Evolutionary conservation across 1,140 invertebrate genomes (phyloP).

Genomic region (Gryllus bimaculatus): DNA sequence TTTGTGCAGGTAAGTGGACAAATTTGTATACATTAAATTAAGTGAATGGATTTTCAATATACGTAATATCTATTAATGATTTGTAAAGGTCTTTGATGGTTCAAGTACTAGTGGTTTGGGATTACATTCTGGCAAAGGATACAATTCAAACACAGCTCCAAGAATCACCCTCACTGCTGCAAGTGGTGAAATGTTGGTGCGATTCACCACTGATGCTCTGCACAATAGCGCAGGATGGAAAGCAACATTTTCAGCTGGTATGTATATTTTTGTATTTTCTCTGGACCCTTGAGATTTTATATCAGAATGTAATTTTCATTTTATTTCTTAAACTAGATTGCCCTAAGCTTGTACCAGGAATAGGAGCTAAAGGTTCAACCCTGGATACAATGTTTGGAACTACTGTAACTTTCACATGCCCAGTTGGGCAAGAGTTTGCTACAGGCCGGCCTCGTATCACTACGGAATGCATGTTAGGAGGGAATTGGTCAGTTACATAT

Average conservation of each 20-base stretch:
- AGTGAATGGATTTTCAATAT: not conserved
- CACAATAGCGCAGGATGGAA: slow-evolving; percentile 77
- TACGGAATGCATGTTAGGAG: slow-evolving; percentile 78
- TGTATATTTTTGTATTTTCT: not conserved
- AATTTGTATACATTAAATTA: not conserved
- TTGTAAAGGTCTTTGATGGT: slow-evolving; percentile 69
- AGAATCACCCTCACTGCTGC: slow-evolving; percentile 85
- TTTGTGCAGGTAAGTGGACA: slow-evolving; percentile 55
- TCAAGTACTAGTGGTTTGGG: slow-evolving; percentile 70
- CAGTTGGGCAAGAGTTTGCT: slow-evolving; percentile 87
- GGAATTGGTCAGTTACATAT: slow-evolving; percentile 85
- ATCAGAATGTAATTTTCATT: not conserved
- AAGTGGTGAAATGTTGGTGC: slow-evolving; percentile 81
- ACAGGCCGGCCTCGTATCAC: slow-evolving; percentile 76
- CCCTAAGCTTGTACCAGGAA: slow-evolving; percentile 69
- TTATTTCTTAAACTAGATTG: slow-evolving; percentile 55
- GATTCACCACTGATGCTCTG: slow-evolving; percentile 80
- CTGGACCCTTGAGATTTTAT: not conserved
- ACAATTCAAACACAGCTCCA: slow-evolving; percentile 66
- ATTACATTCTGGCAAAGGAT: slow-evolving; percentile 81
- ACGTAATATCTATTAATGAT: not conserved
- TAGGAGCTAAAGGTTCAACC: slow-evolving; percentile 78
- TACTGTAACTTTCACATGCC: slow-evolving; percentile 80
- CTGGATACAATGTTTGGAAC: slow-evolving; percentile 89
- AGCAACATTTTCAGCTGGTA: slow-evolving; percentile 84